Conservation (phyloP, 2,888 invertebrate genomes). For the Digitonthophagus gazella region DNA sequence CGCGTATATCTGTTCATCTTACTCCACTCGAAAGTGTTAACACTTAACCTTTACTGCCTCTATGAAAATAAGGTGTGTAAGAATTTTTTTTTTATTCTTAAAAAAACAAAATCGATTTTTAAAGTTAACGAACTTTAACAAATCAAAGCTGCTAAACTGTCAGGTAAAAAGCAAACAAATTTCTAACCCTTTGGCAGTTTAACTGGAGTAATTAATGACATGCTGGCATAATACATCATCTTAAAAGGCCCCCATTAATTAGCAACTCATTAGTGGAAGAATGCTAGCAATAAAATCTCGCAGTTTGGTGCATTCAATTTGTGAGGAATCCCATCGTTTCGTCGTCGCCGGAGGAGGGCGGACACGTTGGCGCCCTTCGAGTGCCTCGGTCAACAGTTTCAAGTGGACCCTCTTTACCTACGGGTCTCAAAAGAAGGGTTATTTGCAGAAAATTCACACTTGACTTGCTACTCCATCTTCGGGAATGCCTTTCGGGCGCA, state of each 20-base stretch:
- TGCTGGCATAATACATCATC: constrained; percentile 10
- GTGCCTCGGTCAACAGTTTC: not conserved
- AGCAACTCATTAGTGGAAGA: not conserved
- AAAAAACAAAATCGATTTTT: no score
- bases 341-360: not conserved
- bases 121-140: no score
- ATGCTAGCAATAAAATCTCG: not conserved
- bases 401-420: not conserved
- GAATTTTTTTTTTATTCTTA: no score
- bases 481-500: not conserved
- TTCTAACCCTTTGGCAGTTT: not conserved
- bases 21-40: constrained; percentile 5
- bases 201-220: constrained; percentile 9
- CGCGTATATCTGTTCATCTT: not conserved
- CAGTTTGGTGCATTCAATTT: not conserved
- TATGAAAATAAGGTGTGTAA: no score
- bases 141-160: not conserved
- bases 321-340: not conserved
- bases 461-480: not conserved
- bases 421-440: not conserved
- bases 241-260: constrained; percentile 2
- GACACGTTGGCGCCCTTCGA: not conserved
- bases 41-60: not conserved
- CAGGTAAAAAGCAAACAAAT: not conserved
- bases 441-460: not conserved